phyloP scores from a whole-genome alignment of 2,113 vertebrate species.

The Myiozetetes cayanensis region DNA sequence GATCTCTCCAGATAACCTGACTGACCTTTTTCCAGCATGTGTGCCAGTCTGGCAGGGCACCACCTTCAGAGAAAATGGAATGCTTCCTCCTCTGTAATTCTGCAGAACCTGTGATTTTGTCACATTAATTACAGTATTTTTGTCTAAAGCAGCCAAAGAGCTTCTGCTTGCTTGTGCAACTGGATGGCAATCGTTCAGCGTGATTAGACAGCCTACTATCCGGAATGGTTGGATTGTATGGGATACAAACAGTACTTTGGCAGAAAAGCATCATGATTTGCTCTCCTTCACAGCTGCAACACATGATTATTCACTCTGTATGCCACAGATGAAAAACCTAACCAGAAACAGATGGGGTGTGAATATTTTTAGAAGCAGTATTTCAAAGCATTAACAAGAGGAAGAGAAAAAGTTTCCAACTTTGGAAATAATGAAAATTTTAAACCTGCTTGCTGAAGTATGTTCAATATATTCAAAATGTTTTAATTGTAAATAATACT shows the following conservation, averaged over 20 bases:
- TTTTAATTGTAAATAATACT: background rate
- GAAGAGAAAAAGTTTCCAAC: slow-evolving; percentile 45
- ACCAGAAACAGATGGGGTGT: slow-evolving; percentile 58
- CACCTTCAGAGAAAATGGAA: background rate
- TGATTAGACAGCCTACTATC: background rate
- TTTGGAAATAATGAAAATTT: background rate
- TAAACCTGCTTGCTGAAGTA: background rate
- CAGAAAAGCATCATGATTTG: background rate
- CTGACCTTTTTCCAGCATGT: fast-evolving
- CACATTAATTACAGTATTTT: background rate
- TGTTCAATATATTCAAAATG: background rate
- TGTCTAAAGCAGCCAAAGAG: background rate
- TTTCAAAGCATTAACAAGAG: slow-evolving; percentile 40
- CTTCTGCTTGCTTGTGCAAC: background rate
- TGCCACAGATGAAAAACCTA: slow-evolving; percentile 50
- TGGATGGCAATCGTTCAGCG: background rate
- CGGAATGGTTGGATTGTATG: background rate
- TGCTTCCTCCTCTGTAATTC: background rate
- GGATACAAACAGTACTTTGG: background rate
- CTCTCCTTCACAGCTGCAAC: slow-evolving; percentile 48
- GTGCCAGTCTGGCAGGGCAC: background rate
- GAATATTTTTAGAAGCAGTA: slow-evolving; percentile 58
- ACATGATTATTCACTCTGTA: slow-evolving; percentile 12
- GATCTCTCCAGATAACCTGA: background rate
- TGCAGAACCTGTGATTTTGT: background rate